Evolutionary conservation across 2,113 vertebrate genomes (phyloP), one percentile per base, ranked within the genome.

Genomic region (Colistium nudipinnis): DNA sequence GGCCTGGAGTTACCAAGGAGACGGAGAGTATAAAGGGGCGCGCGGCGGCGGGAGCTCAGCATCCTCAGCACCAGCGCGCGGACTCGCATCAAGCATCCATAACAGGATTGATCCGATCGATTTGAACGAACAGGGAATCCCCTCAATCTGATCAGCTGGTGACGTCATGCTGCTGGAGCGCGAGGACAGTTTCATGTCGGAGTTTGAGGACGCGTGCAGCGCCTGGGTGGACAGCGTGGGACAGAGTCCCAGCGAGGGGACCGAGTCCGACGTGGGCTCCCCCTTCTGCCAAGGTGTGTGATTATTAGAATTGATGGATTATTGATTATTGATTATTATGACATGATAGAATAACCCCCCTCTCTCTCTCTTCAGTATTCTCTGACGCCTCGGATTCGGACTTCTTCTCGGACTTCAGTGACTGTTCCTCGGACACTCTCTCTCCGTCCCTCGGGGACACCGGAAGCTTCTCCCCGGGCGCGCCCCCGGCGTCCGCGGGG

Each of bases 361-460:
- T 88, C 93, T 0, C 0, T 67, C 64, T 44, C 73, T 3, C 89
- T 31, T 16, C 94, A 90, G 94, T 94, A 52, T 84, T 94, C 90
- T 93, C 92, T 16, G 92, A 93, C 74, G 61, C 88, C 20, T 95
- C 95, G 0, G 90, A 94, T 73, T 90, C 94, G 7, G 96, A 96
- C 80, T 96, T 94, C 86, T 93, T 94, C 76, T 92, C 94, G 13
- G 91, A 93, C 82, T 87, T 91, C 86, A 87, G 94, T 74, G 88
- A 94, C 82, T 85, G 94, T 93, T 81, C 92, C 43, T 88, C 80
- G 51, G 91, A 92, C 87, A 87, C 90, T 16, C 90, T 75, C 84
- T 94, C 95, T 3, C 94, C 95, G 0, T 91, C 96, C 0, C 90
- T 97, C 84, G 92, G 92, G 76, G 96, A 95, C 93, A 93, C 90